These are phyloP conservation scores for Corythornis vintsioides DNA, from an alignment of 2,113 vertebrate species.

Conservation along the genomic window DNA sequence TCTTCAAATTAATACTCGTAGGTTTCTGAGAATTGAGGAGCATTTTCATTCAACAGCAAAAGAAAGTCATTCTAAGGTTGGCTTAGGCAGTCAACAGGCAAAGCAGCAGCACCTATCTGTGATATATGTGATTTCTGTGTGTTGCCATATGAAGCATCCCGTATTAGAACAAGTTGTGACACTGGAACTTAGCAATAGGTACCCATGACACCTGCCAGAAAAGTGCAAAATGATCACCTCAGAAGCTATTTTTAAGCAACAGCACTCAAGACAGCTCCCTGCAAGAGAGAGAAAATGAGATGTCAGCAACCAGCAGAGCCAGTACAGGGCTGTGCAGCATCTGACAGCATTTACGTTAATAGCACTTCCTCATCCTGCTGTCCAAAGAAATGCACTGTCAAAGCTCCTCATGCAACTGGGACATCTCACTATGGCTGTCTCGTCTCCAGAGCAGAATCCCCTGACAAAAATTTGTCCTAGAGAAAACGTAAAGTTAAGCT, in stretches of 20 bases:
- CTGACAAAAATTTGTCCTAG: neutral
- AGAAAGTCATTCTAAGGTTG: neutral
- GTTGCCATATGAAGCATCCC: neutral
- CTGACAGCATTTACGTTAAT: conserved; percentile 53
- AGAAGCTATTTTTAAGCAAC: conserved; percentile 34
- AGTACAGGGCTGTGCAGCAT: neutral
- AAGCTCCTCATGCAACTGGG: neutral
- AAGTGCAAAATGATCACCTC: neutral
- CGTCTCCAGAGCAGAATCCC: neutral
- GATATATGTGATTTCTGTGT: neutral
- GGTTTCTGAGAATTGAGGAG: neutral
- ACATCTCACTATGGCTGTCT: neutral
- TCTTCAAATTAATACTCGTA: neutral
- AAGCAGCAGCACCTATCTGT: neutral
- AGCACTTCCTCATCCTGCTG: neutral
- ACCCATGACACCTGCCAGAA: neutral
- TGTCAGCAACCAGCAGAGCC: conserved; percentile 15
- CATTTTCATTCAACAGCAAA: neutral
- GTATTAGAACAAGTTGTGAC: neutral
- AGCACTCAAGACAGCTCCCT: neutral
- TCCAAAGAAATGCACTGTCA: conserved; percentile 43
- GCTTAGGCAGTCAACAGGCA: neutral
- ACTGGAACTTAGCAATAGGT: neutral
- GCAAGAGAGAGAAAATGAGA: neutral
- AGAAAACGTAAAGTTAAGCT: neutral